phyloP scores from a whole-genome alignment of 2,888 invertebrate genomes.

The Synergus itoensis region DNA sequence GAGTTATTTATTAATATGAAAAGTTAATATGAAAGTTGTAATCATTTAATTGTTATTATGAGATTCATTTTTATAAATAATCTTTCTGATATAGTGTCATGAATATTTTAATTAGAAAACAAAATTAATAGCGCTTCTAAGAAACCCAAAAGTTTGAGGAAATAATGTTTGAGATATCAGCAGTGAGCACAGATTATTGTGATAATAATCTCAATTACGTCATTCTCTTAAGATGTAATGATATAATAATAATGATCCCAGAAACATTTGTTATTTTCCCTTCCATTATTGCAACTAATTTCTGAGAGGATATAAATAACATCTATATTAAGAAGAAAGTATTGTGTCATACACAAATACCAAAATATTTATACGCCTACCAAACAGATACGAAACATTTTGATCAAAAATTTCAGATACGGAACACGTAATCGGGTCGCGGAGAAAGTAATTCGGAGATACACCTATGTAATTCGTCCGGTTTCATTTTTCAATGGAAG shows the following conservation, averaged over 20 bases:
- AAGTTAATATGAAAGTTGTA: too few species aligned
- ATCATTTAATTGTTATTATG: not conserved
- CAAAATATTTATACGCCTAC: not conserved
- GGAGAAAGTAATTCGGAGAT: constrained; percentile 58
- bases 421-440: constrained; percentile 51
- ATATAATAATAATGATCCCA: not conserved
- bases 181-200: not conserved
- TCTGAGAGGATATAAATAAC: not conserved
- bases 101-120: not conserved
- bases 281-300: not conserved
- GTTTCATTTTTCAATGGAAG: not conserved
- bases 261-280: not conserved
- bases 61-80: not conserved
- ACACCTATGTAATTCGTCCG: constrained; percentile 16
- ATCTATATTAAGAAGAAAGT: too few species aligned
- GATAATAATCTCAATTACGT: not conserved
- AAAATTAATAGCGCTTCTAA: not conserved
- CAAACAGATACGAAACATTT: not conserved
- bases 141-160: not conserved
- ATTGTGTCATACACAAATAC: not conserved
- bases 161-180: not conserved
- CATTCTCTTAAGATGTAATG: not conserved
- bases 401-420: constrained; percentile 48
- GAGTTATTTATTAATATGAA: too few species aligned
- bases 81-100: not conserved